These are phyloP conservation scores for Saimiri boliviensis DNA, from an alignment of 2,113 vertebrate species.

Conservation along the genomic window DNA sequence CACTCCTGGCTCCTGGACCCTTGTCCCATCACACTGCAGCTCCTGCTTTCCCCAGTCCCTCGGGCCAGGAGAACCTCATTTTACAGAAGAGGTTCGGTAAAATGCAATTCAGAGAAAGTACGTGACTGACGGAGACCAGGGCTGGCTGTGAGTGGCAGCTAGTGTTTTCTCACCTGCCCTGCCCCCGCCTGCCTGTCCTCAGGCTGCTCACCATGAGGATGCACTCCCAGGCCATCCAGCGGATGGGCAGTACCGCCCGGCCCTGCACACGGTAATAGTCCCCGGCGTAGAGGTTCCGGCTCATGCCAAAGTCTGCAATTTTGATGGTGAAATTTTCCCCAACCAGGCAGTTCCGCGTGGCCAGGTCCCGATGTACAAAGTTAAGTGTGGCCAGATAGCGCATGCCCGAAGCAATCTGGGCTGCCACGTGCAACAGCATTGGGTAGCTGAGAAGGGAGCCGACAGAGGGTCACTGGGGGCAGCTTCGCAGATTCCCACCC, in stretches of 20 bases:
- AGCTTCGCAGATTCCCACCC: background rate
- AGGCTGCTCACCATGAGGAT: constrained; percentile 91
- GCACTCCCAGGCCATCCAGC: constrained; percentile 98
- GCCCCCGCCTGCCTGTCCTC: accelerated
- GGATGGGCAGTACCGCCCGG: constrained; percentile 94
- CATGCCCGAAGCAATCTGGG: constrained; percentile 95
- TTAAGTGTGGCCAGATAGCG: constrained; percentile 94
- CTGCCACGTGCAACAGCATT: constrained; percentile 91
- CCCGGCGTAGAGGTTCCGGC: constrained; percentile 92
- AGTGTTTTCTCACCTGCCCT: background rate
- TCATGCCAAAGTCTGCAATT: constrained; percentile 97
- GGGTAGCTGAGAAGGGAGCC: constrained; percentile 85
- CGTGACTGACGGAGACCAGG: background rate
- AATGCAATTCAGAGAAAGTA: background rate
- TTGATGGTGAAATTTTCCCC: constrained; percentile 94
- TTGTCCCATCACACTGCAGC: background rate
- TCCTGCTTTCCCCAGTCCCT: background rate
- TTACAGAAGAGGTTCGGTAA: background rate
- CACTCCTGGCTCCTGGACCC: background rate
- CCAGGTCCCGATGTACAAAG: constrained; percentile 94
- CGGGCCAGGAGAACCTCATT: background rate
- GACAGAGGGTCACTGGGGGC: background rate
- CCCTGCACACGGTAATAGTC: constrained; percentile 96
- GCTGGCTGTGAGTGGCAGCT: background rate
- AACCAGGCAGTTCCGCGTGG: constrained; percentile 94